These are phyloP conservation scores for Neosalanx taihuensis DNA, from an alignment of 2,797 vertebrate genomes.

Conservation along the genomic window DNA sequence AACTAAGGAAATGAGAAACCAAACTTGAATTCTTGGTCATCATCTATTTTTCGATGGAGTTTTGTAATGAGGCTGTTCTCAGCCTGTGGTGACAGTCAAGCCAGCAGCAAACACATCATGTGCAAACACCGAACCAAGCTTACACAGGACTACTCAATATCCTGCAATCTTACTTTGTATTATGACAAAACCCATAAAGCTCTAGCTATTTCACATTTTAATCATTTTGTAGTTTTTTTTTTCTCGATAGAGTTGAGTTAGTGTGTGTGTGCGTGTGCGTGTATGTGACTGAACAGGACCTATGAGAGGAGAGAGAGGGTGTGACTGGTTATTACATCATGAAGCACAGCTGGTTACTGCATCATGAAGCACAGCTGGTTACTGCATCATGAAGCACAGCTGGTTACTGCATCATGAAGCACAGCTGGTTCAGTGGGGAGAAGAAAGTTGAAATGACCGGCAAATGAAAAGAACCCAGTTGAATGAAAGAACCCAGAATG, in stretches of 20 bases:
- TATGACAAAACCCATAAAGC: conserved; percentile 12
- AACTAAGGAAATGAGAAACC: conserved; percentile 41
- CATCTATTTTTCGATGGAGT: conserved; percentile 33
- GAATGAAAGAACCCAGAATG: conserved; percentile 16
- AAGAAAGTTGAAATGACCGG: conserved; percentile 1
- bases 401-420: conserved; percentile 39
- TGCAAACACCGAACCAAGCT: not conserved
- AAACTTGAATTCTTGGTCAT: conserved; percentile 57
- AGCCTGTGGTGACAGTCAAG: not conserved
- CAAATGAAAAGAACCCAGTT: conserved; percentile 5
- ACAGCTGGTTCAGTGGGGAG: conserved; percentile 10
- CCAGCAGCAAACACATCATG: not conserved
- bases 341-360: not conserved
- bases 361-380: not conserved
- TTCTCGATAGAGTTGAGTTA: conserved; percentile 18
- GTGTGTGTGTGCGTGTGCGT: not conserved
- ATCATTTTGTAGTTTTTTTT: conserved; percentile 5
- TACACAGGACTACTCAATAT: not conserved
- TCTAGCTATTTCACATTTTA: conserved; percentile 21
- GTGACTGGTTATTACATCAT: not conserved
- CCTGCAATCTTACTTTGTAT: conserved; percentile 12
- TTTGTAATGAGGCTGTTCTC: conserved; percentile 4
- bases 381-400: conserved; percentile 7
- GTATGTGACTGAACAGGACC: not conserved
- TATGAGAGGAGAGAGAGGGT: not conserved